Conservation (phyloP, 2,888 invertebrate species). For the Phaedon cochleariae region DNA sequence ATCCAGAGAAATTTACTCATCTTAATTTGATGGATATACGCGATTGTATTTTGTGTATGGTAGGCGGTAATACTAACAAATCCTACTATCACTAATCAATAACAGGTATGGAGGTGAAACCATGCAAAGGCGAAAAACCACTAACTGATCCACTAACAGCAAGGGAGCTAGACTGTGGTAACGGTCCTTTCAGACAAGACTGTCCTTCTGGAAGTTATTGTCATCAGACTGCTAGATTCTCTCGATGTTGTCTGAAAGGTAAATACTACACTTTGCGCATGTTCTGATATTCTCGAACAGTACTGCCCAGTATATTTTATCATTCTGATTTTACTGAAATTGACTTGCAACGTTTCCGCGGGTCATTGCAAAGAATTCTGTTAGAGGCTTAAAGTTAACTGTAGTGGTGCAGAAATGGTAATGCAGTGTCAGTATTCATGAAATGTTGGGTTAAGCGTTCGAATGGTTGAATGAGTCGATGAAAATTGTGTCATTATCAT, state of each 20-base stretch:
- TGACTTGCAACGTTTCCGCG: too few relatives aligned
- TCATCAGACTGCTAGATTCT: slow-evolving; percentile 83
- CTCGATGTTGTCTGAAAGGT: slow-evolving; percentile 89
- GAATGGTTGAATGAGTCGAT: too few relatives aligned
- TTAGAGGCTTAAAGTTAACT: too few relatives aligned
- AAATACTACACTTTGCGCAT: too few relatives aligned
- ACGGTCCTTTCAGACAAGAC: slow-evolving; percentile 78
- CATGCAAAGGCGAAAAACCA: slow-evolving; percentile 85
- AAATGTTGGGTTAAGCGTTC: too few relatives aligned
- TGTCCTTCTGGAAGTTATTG: slow-evolving; percentile 89
- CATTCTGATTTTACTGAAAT: too few relatives aligned
- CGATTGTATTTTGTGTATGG: slow-evolving; percentile 25
- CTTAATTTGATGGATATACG: background rate
- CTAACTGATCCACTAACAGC: slow-evolving; percentile 75
- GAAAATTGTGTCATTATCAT: too few relatives aligned
- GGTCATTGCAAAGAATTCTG: too few relatives aligned
- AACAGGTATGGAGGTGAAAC: slow-evolving; percentile 80
- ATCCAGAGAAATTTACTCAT: background rate
- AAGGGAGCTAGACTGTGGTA: slow-evolving; percentile 83
- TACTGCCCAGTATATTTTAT: too few relatives aligned
- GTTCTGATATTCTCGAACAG: too few relatives aligned
- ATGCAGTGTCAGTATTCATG: too few relatives aligned
- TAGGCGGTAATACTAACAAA: slow-evolving; percentile 14
- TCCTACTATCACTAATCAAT: slow-evolving; percentile 13
- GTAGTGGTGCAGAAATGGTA: too few relatives aligned